Conservation (phyloP, 2,888 invertebrate species). For the Tromatobia lineatoria region DNA sequence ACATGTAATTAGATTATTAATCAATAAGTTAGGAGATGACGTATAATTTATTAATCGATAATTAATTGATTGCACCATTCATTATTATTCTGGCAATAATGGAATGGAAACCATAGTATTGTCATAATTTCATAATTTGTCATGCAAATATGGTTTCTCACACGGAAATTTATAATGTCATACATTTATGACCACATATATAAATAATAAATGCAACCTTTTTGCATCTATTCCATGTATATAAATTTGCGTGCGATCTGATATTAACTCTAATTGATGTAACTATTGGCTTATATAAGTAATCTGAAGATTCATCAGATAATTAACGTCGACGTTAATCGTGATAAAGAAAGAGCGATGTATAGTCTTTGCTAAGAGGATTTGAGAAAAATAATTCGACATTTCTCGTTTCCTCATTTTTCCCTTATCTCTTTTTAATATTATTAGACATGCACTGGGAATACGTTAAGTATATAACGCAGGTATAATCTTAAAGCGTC, state of each 20-base stretch:
- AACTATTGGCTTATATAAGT: not conserved
- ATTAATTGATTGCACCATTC: not conserved
- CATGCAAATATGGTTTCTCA: no score
- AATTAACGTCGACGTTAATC: not conserved
- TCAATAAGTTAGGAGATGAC: not conserved
- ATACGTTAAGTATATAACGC: not conserved
- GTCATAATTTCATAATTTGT: not conserved
- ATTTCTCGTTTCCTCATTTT: not conserved
- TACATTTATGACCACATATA: no score
- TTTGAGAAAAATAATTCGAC: not conserved
- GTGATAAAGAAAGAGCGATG: not conserved
- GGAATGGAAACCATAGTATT: not conserved
- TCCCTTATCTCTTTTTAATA: not conserved
- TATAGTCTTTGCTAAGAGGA: not conserved
- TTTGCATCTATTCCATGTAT: no score
- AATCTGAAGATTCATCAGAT: not conserved
- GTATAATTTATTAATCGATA: not conserved
- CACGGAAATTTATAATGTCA: no score
- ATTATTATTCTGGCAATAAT: not conserved
- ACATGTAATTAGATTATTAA: not conserved
- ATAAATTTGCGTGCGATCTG: no score
- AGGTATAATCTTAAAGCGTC: not conserved
- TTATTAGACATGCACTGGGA: conserved; percentile 2
- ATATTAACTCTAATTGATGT: not conserved
- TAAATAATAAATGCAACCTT: no score